These are phyloP conservation scores for Rhagoletis pomonella DNA, from an alignment of 1,140 invertebrate genomes.

Conservation along the genomic window DNA sequence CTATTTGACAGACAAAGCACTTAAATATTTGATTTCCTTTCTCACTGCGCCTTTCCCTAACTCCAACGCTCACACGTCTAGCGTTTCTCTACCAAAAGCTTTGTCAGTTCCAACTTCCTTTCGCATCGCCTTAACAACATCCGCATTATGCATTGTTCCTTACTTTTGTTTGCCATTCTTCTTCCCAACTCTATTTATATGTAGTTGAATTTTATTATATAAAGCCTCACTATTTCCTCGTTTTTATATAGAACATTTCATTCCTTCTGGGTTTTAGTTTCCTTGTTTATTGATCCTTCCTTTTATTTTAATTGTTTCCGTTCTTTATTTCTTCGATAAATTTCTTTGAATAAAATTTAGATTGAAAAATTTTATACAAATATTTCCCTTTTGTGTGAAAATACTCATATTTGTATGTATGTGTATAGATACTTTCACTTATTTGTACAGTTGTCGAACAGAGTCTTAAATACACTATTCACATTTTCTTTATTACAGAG, in stretches of 20 bases:
- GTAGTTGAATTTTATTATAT: not conserved
- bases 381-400: no score
- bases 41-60: not conserved
- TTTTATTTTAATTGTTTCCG: constrained; percentile 37
- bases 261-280: not conserved
- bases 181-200: not conserved
- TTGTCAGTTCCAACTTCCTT: not conserved
- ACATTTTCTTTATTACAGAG: no score
- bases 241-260: not conserved
- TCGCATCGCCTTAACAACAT: not conserved
- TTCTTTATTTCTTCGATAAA: not conserved
- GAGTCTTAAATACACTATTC: no score
- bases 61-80: not conserved
- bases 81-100: not conserved
- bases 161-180: not conserved
- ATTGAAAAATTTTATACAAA: no score
- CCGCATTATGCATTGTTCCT: not conserved
- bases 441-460: not conserved
- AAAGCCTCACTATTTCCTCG: not conserved
- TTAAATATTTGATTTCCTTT: not conserved
- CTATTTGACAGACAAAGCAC: constrained; percentile 1
- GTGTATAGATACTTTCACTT: not conserved
- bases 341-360: no score
- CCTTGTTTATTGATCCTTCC: not conserved
- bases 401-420: no score